Evolutionary conservation across 1,140 invertebrate species (phyloP).

Genomic region (Drosophila kurseongensis): DNA sequence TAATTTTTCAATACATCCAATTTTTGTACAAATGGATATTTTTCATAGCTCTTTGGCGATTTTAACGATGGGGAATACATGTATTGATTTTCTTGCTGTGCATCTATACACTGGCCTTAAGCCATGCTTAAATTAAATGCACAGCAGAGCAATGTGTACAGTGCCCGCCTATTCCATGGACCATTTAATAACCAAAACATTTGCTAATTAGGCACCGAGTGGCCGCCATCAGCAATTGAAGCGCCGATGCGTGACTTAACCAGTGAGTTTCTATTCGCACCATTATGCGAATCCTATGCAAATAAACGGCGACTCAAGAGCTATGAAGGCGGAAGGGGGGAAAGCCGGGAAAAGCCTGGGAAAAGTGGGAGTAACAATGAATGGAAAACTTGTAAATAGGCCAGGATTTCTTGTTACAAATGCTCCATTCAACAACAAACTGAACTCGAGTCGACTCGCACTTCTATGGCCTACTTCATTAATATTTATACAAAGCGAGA

Average conservation of each 20-base stretch:
- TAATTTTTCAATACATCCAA: no score
- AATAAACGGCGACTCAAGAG: conserved; percentile 48
- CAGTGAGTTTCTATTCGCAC: conserved; percentile 32
- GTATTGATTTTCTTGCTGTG: neutral
- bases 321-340: neutral
- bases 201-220: conserved; percentile 47
- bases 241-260: conserved; percentile 46
- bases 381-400: conserved; percentile 64
- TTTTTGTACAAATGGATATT: no score
- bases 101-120: neutral
- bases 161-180: conserved; percentile 38
- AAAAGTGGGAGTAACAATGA: conserved; percentile 24
- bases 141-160: conserved; percentile 5
- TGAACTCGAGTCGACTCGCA: conserved; percentile 45
- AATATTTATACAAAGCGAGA: conserved; percentile 75
- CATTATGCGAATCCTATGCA: conserved; percentile 70
- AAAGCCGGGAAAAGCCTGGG: neutral
- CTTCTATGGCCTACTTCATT: conserved; percentile 81
- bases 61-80: neutral
- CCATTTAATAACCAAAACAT: conserved; percentile 59
- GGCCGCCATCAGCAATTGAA: conserved; percentile 26
- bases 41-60: no score
- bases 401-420: conserved; percentile 79
- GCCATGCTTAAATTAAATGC: conserved; percentile 11
- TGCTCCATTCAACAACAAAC: conserved; percentile 55